Percentiles rank a stretch among this genome's conserved stretches.
Conservation (phyloP, 2,797 vertebrate genomes). For the Propithecus perrieri region DNA sequence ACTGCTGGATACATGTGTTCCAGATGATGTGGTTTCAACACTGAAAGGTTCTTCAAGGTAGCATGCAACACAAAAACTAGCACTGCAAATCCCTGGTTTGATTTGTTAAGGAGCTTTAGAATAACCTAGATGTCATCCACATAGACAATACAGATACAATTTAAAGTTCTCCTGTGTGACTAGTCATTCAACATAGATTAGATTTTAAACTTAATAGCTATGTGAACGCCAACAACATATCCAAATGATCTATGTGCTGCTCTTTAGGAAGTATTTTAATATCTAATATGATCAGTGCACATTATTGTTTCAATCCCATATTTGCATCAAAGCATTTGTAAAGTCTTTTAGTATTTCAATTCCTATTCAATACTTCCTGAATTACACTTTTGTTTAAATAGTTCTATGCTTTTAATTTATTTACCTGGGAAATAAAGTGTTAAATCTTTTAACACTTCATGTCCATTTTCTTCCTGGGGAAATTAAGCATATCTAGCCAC, state of each 20-base stretch:
- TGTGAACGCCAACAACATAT: neutral
- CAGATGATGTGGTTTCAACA: neutral
- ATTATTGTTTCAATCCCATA: neutral
- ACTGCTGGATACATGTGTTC: neutral
- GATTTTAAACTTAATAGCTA: neutral
- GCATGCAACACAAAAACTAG: neutral
- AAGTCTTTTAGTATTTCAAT: neutral
- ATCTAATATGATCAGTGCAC: neutral
- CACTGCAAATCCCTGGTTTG: neutral
- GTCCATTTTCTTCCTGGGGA: neutral
- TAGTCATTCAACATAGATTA: neutral
- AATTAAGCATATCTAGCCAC: neutral
- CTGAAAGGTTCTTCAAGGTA: neutral
- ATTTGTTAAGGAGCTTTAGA: neutral
- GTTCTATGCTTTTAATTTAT: neutral
- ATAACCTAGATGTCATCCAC: neutral
- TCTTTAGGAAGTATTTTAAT: slow-evolving; percentile 4
- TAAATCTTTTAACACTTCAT: neutral
- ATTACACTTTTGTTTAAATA: neutral
- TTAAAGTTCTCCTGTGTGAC: neutral
- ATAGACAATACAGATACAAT: neutral
- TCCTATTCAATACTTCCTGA: neutral
- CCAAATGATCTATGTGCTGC: neutral
- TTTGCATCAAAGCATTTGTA: neutral
- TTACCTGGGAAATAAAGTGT: neutral